Evolutionary conservation across 1,140 invertebrate species (phyloP).

Genomic region (Diuraphis noxia): DNA sequence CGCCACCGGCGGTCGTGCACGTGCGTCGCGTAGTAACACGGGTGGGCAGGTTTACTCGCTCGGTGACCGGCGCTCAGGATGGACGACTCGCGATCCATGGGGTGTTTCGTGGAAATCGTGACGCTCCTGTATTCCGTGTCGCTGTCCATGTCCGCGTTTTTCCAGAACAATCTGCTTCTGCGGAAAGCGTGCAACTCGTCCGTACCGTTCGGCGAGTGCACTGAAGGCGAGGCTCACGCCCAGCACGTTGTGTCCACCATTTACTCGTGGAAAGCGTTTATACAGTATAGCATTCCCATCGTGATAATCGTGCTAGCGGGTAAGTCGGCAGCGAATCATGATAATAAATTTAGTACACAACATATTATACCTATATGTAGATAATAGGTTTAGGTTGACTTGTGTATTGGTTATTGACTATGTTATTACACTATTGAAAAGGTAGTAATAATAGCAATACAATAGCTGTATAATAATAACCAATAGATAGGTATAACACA

Average conservation of each 20-base stretch:
- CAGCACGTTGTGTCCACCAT: conserved; percentile 56
- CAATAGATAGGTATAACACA: no score
- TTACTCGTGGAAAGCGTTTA: conserved; percentile 56
- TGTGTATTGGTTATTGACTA: no score
- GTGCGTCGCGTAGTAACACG: no score
- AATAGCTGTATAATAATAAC: no score
- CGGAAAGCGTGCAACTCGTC: conserved; percentile 54
- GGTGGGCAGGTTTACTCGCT: not conserved
- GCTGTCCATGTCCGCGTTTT: conserved; percentile 43
- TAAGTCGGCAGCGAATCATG: not conserved
- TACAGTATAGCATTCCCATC: conserved; percentile 57
- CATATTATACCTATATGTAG: no score
- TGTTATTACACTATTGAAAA: no score
- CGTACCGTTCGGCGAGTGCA: conserved; percentile 23
- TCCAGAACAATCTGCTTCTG: conserved; percentile 52
- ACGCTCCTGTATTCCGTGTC: conserved; percentile 53
- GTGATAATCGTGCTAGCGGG: conserved; percentile 51
- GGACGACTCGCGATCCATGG: not conserved
- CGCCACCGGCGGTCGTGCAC: not conserved
- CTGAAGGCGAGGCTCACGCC: conserved; percentile 54
- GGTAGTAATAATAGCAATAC: no score
- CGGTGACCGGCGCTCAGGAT: not conserved
- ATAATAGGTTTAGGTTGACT: no score
- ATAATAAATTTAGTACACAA: no score
- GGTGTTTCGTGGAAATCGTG: conserved; percentile 46